These are phyloP conservation scores for Hypena proboscidalis DNA, from an alignment of 2,888 invertebrate species.

Conservation along the genomic window DNA sequence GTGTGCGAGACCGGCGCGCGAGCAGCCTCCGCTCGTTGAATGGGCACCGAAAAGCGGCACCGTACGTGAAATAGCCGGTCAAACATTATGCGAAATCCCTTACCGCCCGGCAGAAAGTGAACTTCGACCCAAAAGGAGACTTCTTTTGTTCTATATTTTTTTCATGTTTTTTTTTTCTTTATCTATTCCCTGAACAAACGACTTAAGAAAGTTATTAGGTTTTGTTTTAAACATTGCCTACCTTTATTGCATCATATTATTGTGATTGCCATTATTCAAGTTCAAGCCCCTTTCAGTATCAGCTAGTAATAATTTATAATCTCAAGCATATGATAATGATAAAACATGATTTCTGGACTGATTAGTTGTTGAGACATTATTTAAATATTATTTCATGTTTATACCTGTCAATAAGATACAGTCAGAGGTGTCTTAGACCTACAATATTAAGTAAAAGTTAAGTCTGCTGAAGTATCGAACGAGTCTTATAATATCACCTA, in stretches of 20 bases:
- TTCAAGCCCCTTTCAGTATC: slow-evolving; percentile 13
- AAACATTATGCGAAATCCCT: slow-evolving; percentile 83
- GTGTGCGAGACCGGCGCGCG: slow-evolving; percentile 80
- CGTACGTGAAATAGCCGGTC: slow-evolving; percentile 83
- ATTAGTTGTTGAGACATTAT: too few relatives aligned
- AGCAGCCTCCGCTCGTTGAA: slow-evolving; percentile 83
- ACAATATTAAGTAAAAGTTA: too few relatives aligned
- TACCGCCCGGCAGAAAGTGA: slow-evolving; percentile 71
- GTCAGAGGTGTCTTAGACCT: too few relatives aligned
- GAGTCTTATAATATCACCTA: too few relatives aligned
- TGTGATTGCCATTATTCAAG: slow-evolving; percentile 3
- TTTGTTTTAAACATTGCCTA: slow-evolving; percentile 9
- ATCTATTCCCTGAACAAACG: neutral
- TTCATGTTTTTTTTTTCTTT: slow-evolving; percentile 4
- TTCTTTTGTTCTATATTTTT: slow-evolving; percentile 43
- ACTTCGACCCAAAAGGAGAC: slow-evolving; percentile 68
- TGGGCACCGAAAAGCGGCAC: slow-evolving; percentile 83
- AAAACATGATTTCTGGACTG: neutral
- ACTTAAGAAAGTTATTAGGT: slow-evolving; percentile 1
- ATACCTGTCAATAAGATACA: too few relatives aligned
- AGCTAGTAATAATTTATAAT: neutral
- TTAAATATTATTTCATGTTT: too few relatives aligned
- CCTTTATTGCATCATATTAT: slow-evolving; percentile 9
- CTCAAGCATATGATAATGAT: neutral
- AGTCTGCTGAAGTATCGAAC: too few relatives aligned